These are phyloP conservation scores for Hiodon alosoides DNA, from an alignment of 2,113 vertebrate genomes.

Conservation along the genomic window DNA sequence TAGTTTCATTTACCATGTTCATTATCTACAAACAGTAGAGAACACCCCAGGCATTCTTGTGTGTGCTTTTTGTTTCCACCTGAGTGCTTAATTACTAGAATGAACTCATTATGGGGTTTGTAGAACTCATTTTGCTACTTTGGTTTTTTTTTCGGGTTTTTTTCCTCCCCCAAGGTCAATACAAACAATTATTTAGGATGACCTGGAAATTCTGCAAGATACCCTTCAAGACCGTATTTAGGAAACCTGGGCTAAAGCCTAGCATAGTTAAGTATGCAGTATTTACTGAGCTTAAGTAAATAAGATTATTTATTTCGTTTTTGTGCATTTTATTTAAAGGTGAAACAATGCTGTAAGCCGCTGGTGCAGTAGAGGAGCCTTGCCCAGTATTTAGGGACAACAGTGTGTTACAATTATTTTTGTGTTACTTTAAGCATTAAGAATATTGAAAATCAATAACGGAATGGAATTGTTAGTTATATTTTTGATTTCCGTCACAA, in stretches of 20 bases:
- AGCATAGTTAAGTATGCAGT: conserved; percentile 3
- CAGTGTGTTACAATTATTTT: conserved; percentile 40
- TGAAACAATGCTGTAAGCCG: conserved; percentile 22
- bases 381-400: conserved; percentile 49
- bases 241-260: conserved; percentile 7
- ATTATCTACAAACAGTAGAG: conserved; percentile 19
- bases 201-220: conserved; percentile 49
- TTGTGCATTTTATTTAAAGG: neutral
- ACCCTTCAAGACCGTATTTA: conserved; percentile 31
- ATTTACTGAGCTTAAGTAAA: neutral
- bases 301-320: neutral
- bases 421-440: neutral
- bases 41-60: conserved; percentile 51
- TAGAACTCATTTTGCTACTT: conserved; percentile 53
- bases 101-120: conserved; percentile 64
- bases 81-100: conserved; percentile 67
- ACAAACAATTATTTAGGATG: conserved; percentile 62
- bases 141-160: too few relatives aligned
- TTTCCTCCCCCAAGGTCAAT: conserved; percentile 59
- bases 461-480: too few relatives aligned
- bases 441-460: too few relatives aligned
- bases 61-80: conserved; percentile 52
- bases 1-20: conserved; percentile 6
- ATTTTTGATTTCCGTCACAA: too few relatives aligned
- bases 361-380: conserved; percentile 40